Base-by-base conservation (phyloP, 1,140 invertebrate species). In the Lepeophtheirus salmonis region DNA sequence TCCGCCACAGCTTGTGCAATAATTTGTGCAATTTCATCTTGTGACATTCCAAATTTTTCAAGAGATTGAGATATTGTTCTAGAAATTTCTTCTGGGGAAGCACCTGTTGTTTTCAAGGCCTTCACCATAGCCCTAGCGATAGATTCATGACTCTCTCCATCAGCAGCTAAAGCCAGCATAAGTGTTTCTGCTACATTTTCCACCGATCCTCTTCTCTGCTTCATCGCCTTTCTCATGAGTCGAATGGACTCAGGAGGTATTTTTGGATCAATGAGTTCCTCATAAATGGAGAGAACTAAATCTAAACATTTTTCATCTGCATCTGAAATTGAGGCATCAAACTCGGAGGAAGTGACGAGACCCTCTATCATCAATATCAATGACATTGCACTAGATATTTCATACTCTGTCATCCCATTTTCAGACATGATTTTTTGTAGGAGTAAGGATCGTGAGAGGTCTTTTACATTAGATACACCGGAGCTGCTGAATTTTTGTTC, bases 131-230 rank as follows among this genome's bases (percentile, higher is more conserved):
- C 57, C 21, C 23, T 59, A 12, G 49, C 57, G 2, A 59, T 50
- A 50, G 17, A 52, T 22, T 59, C 57, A 4, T 59, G 26, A 22
- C 49, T 59, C 41, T 59, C 2, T 2, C 57, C 57, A 51, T 41
- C 23, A 14, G 57, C 57, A 6, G 57, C 48, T 14, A 59, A 18
- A 3, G 57, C 51, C 1, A 17, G 13, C 57, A 59, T 59, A 1
- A 59, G 16, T n/a, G 30, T 59, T 59, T 59, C 57, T 2, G 57
- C 48, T 16, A 59, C 57, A 59, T 59, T 59, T 18, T 59, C 57
- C 18, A 59, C 57, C 3, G 57, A 59, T 3, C 57, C 57, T 51
- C 57, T 51, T 59, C 57, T 59, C 22, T 59, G 57, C 30, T 59
- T 59, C 57, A 59, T 59, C 13, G 57, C 57, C 22, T 59, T 59